Conservation (phyloP, 2,113 vertebrate genomes). For the Grus americana region DNA sequence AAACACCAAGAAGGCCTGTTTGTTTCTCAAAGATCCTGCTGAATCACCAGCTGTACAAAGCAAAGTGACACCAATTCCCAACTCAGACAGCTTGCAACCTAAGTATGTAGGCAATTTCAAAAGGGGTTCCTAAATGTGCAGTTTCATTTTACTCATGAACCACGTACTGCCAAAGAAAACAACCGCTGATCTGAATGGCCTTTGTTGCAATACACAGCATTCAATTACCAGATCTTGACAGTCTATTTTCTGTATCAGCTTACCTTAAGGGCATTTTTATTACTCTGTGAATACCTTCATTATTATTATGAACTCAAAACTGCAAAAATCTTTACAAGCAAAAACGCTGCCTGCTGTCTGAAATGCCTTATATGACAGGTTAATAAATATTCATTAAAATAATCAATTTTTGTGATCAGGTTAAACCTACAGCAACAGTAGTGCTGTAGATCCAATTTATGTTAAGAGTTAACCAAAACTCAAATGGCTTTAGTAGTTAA, state of each 20-base stretch:
- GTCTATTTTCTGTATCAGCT: background rate
- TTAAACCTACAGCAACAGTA: background rate
- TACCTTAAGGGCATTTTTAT: background rate
- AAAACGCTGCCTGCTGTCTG: background rate
- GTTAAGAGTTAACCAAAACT: background rate
- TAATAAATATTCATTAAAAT: background rate
- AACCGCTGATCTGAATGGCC: background rate
- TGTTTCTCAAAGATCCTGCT: background rate
- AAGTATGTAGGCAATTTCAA: rapidly evolving
- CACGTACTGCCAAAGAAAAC: background rate
- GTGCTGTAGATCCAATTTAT: background rate
- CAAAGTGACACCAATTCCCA: background rate
- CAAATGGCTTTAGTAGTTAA: background rate
- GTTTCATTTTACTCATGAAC: background rate
- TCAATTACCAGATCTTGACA: rapidly evolving
- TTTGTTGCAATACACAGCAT: background rate
- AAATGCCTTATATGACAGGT: background rate
- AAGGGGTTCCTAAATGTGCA: background rate
- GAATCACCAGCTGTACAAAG: background rate
- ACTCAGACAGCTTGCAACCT: background rate
- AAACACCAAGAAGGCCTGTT: background rate
- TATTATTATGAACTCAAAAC: background rate
- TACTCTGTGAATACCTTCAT: background rate
- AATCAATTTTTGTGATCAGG: background rate
- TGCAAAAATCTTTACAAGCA: background rate